A percentile compares a stretch with the other conserved stretches of the same genome.
These are phyloP conservation scores for Prietella phreatophila DNA, from an alignment of 2,113 vertebrate genomes.

Conservation along the genomic window DNA sequence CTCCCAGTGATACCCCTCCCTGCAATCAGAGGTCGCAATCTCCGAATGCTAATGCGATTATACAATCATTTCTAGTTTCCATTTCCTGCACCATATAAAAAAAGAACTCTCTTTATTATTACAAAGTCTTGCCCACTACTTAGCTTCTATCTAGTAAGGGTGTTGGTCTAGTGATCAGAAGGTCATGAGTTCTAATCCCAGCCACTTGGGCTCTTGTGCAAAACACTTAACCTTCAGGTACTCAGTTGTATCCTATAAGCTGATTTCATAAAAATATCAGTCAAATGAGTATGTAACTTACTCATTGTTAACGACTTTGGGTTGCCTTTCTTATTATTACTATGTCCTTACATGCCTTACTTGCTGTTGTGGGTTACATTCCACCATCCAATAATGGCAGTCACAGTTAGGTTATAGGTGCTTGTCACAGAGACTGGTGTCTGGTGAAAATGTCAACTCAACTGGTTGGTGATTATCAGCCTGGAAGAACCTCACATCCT, in stretches of 20 bases:
- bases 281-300: neutral
- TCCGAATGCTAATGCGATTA: neutral
- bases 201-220: neutral
- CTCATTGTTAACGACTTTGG: neutral
- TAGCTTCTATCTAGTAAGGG: neutral
- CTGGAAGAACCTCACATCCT: neutral
- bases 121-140: neutral
- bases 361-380: neutral
- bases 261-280: neutral
- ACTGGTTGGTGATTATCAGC: neutral
- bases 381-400: neutral
- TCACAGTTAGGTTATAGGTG: neutral
- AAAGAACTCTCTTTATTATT: neutral
- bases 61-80: neutral
- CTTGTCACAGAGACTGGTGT: neutral
- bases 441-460: neutral
- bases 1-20: neutral
- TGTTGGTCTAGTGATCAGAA: neutral
- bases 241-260: neutral
- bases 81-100: neutral
- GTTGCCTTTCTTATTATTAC: neutral
- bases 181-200: neutral
- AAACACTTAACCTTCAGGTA: neutral
- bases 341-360: neutral
- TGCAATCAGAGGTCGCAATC: neutral